Conservation (phyloP, 2,797 vertebrate species). For the Channallabes apus region DNA sequence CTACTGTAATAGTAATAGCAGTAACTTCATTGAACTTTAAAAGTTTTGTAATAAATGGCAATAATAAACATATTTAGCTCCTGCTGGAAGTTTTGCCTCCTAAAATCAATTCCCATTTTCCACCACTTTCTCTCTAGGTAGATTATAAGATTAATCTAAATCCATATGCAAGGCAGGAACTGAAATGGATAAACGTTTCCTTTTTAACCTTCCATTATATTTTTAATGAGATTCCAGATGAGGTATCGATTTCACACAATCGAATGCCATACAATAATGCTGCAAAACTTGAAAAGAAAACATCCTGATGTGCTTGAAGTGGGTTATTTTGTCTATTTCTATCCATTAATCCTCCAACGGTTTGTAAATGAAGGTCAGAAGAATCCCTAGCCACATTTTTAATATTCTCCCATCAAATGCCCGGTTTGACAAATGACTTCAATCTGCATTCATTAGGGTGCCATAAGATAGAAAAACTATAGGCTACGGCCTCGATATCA, state of each 20-base stretch:
- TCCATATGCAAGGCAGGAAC: constrained; percentile 30
- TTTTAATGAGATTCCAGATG: constrained; percentile 75
- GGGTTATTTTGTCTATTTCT: constrained; percentile 14
- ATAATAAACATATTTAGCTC: constrained; percentile 14
- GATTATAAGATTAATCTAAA: constrained; percentile 44
- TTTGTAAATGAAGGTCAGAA: constrained; percentile 36
- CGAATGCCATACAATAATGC: constrained; percentile 45
- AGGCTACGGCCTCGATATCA: constrained; percentile 38
- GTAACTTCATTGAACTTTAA: background rate
- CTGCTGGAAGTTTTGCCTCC: background rate
- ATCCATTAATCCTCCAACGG: constrained; percentile 13
- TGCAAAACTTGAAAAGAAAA: constrained; percentile 35
- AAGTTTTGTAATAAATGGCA: background rate
- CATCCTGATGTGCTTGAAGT: constrained; percentile 19
- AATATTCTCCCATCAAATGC: constrained; percentile 51
- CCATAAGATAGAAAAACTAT: constrained; percentile 43
- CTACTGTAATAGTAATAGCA: background rate
- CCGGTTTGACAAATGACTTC: constrained; percentile 44
- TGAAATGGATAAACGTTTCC: constrained; percentile 38
- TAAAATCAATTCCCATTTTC: constrained; percentile 55
- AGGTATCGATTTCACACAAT: constrained; percentile 70
- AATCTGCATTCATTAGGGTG: constrained; percentile 48
- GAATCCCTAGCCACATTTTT: constrained; percentile 25
- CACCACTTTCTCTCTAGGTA: constrained; percentile 26
- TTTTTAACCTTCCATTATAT: constrained; percentile 50